Percentiles rank a stretch among this genome's conserved stretches.
Evolutionary conservation across 2,888 invertebrate species (phyloP).

Genomic region (Hyles lineata): DNA sequence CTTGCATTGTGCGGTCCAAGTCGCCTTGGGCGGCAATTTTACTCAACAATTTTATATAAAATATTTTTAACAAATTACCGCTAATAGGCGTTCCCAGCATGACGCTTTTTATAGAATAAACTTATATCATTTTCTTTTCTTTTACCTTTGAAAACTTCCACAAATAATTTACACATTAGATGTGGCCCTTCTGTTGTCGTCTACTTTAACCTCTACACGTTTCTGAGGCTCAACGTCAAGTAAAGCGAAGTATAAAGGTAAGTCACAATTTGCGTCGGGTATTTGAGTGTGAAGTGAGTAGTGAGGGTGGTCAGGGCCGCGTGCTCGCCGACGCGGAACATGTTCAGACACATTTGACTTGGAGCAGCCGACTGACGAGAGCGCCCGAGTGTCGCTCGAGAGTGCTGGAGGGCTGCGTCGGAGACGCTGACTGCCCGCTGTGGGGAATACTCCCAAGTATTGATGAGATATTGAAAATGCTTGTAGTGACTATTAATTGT

Average conservation of each 20-base stretch:
- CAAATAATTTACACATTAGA: no score
- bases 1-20: no score
- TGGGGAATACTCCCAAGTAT: neutral
- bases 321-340: constrained; percentile 9
- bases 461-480: neutral
- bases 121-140: no score
- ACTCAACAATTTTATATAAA: no score
- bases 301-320: neutral
- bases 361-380: neutral
- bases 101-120: no score
- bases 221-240: no score
- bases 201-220: no score
- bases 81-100: no score
- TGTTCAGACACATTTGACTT: neutral
- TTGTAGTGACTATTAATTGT: neutral
- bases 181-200: no score
- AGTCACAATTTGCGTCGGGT: neutral
- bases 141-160: no score
- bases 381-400: neutral
- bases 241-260: neutral
- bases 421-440: neutral
- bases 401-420: neutral
- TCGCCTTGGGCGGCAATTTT: no score
- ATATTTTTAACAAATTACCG: no score
- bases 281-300: neutral